These are phyloP conservation scores for Fukomys damarensis DNA, from an alignment of 2,113 vertebrate genomes.

Conservation along the genomic window DNA sequence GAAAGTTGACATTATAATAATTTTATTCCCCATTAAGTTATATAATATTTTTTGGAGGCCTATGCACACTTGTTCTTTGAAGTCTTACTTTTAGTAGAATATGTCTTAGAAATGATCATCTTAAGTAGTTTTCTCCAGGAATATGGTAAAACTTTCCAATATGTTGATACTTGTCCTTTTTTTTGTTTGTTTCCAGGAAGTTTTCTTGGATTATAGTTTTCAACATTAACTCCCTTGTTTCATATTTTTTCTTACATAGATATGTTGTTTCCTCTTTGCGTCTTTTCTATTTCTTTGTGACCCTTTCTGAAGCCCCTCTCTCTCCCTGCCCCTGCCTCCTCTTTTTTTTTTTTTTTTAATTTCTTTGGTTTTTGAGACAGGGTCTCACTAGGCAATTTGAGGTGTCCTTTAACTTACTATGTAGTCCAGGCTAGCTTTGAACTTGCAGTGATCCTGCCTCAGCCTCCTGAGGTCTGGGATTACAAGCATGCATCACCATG, in stretches of 20 bases:
- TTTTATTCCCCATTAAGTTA: background rate
- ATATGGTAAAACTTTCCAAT: background rate
- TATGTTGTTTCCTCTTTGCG: background rate
- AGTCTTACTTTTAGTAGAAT: background rate
- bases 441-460: background rate
- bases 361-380: too few relatives aligned
- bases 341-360: background rate
- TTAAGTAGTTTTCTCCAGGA: background rate
- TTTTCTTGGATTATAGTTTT: background rate
- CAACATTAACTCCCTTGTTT: background rate
- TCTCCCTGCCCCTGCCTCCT: background rate
- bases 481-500: background rate
- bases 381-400: background rate
- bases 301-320: background rate
- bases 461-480: background rate
- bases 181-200: background rate
- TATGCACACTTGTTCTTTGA: background rate
- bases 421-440: background rate
- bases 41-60: background rate
- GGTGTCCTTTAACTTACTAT: background rate
- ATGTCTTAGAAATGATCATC: background rate
- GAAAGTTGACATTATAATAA: background rate
- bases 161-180: background rate
- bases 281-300: background rate
- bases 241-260: background rate